Base-by-base conservation (phyloP, 2,888 invertebrate species). In the Melitaea athalia region DNA sequence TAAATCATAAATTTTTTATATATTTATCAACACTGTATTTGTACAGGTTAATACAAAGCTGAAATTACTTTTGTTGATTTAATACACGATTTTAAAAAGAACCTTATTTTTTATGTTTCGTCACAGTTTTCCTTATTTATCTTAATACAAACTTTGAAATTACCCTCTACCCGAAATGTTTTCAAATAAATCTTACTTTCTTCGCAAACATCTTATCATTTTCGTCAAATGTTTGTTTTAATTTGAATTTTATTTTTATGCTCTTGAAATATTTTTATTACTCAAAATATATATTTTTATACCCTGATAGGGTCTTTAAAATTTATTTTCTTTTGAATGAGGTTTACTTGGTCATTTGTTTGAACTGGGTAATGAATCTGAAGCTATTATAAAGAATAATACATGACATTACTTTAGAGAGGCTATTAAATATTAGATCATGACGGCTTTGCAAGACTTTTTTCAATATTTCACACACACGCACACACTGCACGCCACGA, bases 121-220 rank as follows among this genome's bases (percentile, higher is more conserved):
- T 52, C 52, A 43, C 31, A 15, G 50, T 59, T 64, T 63, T 63
- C 49, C 63, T 63, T 59, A 63, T 63, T 61, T 68, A 61, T 45
- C 55, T 67, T 59, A 53, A 59, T 60, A 43, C 33, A 63, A 69
- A 69, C 63, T 69, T 69, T 63, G 52, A 67, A 67, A 69, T 69
- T 67, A 69, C 63, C 55, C 63, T 60, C 67, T 52, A 33, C 67
- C 31, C 15, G 63, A 55, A 63, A 63, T 47, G 49, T 69, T 55
- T 33, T 49, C 59, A 52, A 65, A 69, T 65, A 69, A 67, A 67
- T 69, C 63, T 60, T 10, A 66, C 43, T 63, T 67, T 63, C 42
- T 43, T 55, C 63, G 24, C 31, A 53, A 63, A 63, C 45, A 49
- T 43, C 59, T 63, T 63, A 42, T 60, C 59, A 60, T 63, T 69